Conservation (phyloP, 2,888 invertebrate genomes). For the Parnassius orleans region DNA sequence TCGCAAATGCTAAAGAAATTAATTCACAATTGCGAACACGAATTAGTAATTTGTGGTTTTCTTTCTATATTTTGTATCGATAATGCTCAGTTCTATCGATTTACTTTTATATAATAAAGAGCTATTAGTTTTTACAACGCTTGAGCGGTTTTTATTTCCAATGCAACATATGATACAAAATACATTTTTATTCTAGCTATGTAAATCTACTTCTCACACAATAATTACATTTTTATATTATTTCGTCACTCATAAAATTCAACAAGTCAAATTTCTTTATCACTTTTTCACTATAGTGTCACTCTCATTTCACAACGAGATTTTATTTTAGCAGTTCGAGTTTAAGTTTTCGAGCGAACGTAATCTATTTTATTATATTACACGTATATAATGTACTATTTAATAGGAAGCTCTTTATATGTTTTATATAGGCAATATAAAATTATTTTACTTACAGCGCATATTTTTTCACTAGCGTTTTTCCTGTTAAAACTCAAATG, state of each 20-base stretch:
- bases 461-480: conserved; percentile 21
- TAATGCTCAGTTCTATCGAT: conserved; percentile 40
- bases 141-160: conserved; percentile 43
- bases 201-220: conserved; percentile 51
- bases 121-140: conserved; percentile 35
- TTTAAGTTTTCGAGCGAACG: conserved; percentile 31
- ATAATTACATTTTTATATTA: conserved; percentile 42
- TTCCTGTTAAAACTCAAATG: conserved; percentile 8
- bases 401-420: conserved; percentile 36
- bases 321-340: conserved; percentile 9
- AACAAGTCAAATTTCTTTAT: conserved; percentile 37
- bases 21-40: conserved; percentile 49
- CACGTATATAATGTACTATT: conserved; percentile 28
- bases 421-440: conserved; percentile 33
- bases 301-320: conserved; percentile 31
- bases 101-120: conserved; percentile 38
- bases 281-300: conserved; percentile 33
- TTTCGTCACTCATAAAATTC: conserved; percentile 45
- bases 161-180: conserved; percentile 44
- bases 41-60: conserved; percentile 43
- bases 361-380: conserved; percentile 35
- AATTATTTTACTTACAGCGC: conserved; percentile 30
- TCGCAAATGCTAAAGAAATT: conserved; percentile 49
- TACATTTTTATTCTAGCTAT: conserved; percentile 47
- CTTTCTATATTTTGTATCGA: conserved; percentile 36